These are phyloP conservation scores for Gambelia wislizenii DNA, from an alignment of 2,797 vertebrate species.

Conservation along the genomic window DNA sequence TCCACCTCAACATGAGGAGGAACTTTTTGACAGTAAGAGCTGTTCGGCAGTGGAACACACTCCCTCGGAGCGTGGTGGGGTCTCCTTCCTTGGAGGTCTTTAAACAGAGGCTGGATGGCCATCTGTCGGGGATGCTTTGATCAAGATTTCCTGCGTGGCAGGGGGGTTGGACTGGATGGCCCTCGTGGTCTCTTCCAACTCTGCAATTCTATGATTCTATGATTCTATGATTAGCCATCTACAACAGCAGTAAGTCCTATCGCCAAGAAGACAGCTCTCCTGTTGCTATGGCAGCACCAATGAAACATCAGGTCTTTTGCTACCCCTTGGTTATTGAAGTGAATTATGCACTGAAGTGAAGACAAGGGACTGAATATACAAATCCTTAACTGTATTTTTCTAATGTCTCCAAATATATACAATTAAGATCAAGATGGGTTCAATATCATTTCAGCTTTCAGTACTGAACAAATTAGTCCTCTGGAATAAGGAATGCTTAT, in stretches of 20 bases:
- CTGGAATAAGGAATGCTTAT: neutral
- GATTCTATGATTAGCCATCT: no score
- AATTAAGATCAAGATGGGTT: neutral
- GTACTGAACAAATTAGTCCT: neutral
- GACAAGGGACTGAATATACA: neutral
- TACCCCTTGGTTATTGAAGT: neutral
- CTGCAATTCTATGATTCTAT: no score
- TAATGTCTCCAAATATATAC: neutral
- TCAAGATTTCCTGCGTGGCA: no score
- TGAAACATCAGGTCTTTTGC: neutral
- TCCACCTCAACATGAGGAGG: no score
- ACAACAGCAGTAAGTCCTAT: neutral
- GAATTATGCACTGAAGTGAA: neutral
- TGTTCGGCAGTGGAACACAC: no score
- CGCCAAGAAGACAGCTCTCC: neutral
- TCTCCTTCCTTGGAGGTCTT: no score
- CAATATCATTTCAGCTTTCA: neutral
- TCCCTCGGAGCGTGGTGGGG: no score
- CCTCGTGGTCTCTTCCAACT: no score
- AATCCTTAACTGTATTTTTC: neutral
- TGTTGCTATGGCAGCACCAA: neutral
- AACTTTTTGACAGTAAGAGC: no score
- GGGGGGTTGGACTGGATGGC: no score
- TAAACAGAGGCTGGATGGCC: no score
- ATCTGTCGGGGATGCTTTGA: no score